Evolutionary conservation across 2,888 invertebrate genomes (phyloP), one percentile per base, ranked within the genome.

Genomic region (Trissonchulus latispiculum): DNA sequence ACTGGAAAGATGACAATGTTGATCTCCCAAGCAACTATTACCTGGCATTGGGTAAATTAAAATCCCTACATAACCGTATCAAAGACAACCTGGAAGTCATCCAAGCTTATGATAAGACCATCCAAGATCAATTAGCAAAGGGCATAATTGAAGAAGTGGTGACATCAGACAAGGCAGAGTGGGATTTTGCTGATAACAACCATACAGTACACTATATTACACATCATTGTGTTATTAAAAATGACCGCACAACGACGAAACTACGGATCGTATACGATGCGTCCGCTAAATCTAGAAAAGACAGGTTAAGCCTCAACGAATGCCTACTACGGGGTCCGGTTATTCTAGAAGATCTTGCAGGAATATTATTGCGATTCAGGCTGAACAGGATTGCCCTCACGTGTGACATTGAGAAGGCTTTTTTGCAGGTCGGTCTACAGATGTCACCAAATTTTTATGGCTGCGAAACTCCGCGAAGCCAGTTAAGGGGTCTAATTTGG

Each of bases 121-220:
- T 70, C 3, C 2, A 31, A 29, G 70, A 70, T 2, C 70, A 70
- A 32, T 15, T 29, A 23, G 2, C n/a, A 32, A 61, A 62, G 59
- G 59, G 70, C 23, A 70, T 70, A n/a, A 28, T 70, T 2, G 70
- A 70, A 70, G 29, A 29, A 15, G 70, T 70, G n/a, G n/a, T n/a
- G 31, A 33, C n/a, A 29, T 15, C n/a, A 61, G 28, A n/a, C 23
- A 2, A 33, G 15, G 59, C 31, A 23, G 32, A 29, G 15, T 2
- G 15, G 31, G 18, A 32, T n/a, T n/a, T n/a, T n/a, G n/a, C n/a
- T n/a, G n/a, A n/a, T n/a, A n/a, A n/a, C n/a, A n/a, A n/a, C n/a
- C n/a, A n/a, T n/a, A n/a, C n/a, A n/a, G n/a, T n/a, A 8, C 76
- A 76, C 29, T 76, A 74, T 37, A 29, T 76, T 2, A 66, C 76